Percentiles rank a stretch among this genome's conserved stretches.
phyloP scores from a whole-genome alignment of 2,888 invertebrate genomes.

The Pollenia angustigena region DNA sequence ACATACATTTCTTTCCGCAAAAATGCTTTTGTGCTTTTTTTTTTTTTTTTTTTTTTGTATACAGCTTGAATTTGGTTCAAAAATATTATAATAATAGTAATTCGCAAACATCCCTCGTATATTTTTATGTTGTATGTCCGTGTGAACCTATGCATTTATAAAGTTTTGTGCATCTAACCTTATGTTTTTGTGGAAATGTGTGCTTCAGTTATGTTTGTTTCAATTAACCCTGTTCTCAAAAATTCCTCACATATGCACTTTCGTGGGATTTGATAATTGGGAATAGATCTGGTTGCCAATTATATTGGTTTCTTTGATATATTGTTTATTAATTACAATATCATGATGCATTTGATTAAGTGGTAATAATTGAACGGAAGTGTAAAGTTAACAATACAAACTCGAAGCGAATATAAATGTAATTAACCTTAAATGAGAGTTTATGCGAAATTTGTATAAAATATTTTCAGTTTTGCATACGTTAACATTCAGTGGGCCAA shows the following conservation, averaged over 20 bases:
- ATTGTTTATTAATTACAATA: conserved; percentile 41
- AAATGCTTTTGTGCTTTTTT: too few species aligned
- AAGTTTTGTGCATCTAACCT: too few species aligned
- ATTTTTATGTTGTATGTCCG: too few species aligned
- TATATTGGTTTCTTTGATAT: conserved; percentile 35
- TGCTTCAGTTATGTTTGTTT: too few species aligned
- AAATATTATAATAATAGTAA: too few species aligned
- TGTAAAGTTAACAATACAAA: conserved; percentile 12
- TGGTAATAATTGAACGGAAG: conserved; percentile 8
- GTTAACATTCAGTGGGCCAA: not conserved
- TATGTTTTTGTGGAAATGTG: too few species aligned
- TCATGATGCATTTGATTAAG: conserved; percentile 28
- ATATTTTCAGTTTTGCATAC: not conserved
- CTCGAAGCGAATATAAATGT: not conserved
- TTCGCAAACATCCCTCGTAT: too few species aligned
- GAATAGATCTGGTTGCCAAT: conserved; percentile 23
- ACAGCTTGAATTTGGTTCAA: too few species aligned
- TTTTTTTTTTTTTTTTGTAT: too few species aligned
- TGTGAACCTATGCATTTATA: too few species aligned
- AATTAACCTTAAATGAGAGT: not conserved
- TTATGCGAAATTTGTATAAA: not conserved
- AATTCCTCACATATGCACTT: not conserved
- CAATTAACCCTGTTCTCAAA: not conserved
- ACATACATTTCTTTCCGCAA: too few species aligned
- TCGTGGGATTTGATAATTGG: conserved; percentile 10